phyloP scores from a whole-genome alignment of 2,113 vertebrate genomes.

The Peromyscus polionotus region DNA sequence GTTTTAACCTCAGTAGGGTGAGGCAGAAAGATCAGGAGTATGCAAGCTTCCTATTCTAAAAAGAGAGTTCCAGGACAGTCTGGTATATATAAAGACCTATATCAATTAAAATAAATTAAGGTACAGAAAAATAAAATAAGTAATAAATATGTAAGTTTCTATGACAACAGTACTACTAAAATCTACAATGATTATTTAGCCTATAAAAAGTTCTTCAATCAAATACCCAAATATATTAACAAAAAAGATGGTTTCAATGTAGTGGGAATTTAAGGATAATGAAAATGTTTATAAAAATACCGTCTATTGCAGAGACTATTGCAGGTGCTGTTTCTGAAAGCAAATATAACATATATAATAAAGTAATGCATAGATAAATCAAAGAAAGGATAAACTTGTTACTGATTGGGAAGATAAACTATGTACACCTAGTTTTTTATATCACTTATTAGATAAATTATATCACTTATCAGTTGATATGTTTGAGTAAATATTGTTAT shows the following conservation, averaged over 20 bases:
- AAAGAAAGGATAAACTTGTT: neutral
- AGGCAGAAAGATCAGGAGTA: neutral
- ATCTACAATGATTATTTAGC: neutral
- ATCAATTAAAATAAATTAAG: neutral
- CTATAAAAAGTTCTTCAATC: neutral
- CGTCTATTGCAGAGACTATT: neutral
- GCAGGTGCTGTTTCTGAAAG: neutral
- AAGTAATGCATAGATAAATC: neutral
- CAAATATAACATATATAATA: neutral
- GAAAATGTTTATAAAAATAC: neutral
- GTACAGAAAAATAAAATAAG: neutral
- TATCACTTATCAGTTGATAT: neutral
- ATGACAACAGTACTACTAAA: neutral
- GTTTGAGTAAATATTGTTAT: neutral
- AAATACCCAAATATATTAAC: neutral
- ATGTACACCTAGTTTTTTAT: neutral
- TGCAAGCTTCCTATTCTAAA: neutral
- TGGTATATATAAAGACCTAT: neutral
- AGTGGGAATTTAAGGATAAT: neutral
- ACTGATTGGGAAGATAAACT: slow-evolving; percentile 16
- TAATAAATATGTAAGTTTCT: neutral
- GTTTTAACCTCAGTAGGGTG: too few relatives aligned
- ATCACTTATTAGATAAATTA: neutral
- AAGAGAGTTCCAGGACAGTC: neutral
- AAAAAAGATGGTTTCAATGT: neutral